Evolutionary conservation across 2,113 vertebrate genomes (phyloP).

Genomic region (Lepisosteus osseus): DNA sequence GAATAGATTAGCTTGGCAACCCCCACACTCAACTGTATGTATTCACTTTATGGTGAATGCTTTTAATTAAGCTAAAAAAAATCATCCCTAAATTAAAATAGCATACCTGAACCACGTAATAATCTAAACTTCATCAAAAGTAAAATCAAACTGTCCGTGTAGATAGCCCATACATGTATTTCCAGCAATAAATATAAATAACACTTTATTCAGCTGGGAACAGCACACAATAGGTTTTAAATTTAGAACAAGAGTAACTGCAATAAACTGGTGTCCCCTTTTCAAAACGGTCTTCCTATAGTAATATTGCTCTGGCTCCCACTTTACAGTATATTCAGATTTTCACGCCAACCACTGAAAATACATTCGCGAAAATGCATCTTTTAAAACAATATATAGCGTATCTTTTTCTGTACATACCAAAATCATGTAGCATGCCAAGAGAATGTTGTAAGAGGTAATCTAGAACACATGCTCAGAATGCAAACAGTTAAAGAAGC

Average conservation of each 20-base stretch:
- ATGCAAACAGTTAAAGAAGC: slow-evolving; percentile 88
- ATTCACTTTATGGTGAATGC: too few species aligned
- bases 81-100: too few species aligned
- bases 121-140: too few species aligned
- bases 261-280: neutral
- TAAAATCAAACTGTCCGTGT: too few species aligned
- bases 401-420: too few species aligned
- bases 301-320: neutral
- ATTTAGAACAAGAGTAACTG: too few species aligned
- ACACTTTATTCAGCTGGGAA: too few species aligned
- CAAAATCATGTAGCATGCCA: slow-evolving; percentile 60
- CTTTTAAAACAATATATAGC: slow-evolving; percentile 30
- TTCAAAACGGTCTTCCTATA: neutral
- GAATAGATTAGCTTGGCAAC: slow-evolving; percentile 58
- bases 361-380: slow-evolving; percentile 27
- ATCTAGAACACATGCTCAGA: slow-evolving; percentile 91
- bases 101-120: too few species aligned
- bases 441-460: slow-evolving; percentile 80
- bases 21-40: slow-evolving; percentile 24
- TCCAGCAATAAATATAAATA: too few species aligned
- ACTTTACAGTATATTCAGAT: slow-evolving; percentile 6
- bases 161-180: too few species aligned
- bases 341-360: slow-evolving; percentile 18
- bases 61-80: too few species aligned
- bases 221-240: too few species aligned